These are phyloP conservation scores for Thinocorus orbignyianus DNA, from an alignment of 2,113 vertebrate genomes.

Conservation along the genomic window DNA sequence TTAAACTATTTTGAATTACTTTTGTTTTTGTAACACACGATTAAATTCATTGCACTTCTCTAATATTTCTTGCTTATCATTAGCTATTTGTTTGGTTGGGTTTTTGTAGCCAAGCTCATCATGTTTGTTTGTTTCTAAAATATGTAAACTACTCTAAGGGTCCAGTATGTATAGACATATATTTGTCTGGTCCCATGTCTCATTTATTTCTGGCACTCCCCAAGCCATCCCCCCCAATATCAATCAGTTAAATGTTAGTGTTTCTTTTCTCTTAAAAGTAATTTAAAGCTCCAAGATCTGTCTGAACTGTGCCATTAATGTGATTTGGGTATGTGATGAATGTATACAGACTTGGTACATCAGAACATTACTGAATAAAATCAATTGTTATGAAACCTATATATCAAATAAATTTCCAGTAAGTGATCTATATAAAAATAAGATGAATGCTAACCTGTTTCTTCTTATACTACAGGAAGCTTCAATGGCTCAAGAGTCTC, in stretches of 20 bases:
- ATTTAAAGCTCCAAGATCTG: too few species aligned
- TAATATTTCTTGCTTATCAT: background rate
- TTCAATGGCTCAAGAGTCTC: conserved; percentile 88
- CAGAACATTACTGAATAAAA: background rate
- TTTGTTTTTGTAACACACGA: background rate
- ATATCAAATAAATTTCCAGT: background rate
- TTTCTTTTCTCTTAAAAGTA: background rate
- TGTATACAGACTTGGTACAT: background rate
- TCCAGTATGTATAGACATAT: background rate
- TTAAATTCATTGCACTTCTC: background rate
- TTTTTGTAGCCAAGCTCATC: background rate
- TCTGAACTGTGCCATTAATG: background rate
- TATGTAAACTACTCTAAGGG: background rate
- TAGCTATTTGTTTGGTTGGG: background rate
- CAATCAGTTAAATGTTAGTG: background rate
- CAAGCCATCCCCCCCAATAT: accelerated
- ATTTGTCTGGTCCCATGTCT: background rate
- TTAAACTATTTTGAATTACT: background rate
- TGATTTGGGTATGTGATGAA: background rate
- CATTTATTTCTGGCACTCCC: background rate
- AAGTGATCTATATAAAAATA: too few species aligned
- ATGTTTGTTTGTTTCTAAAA: background rate
- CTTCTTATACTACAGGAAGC: conserved; percentile 66
- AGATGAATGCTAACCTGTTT: background rate
- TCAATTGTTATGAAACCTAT: background rate